phyloP scores from a whole-genome alignment of 2,888 invertebrate species.

The Girardia tigrina region DNA sequence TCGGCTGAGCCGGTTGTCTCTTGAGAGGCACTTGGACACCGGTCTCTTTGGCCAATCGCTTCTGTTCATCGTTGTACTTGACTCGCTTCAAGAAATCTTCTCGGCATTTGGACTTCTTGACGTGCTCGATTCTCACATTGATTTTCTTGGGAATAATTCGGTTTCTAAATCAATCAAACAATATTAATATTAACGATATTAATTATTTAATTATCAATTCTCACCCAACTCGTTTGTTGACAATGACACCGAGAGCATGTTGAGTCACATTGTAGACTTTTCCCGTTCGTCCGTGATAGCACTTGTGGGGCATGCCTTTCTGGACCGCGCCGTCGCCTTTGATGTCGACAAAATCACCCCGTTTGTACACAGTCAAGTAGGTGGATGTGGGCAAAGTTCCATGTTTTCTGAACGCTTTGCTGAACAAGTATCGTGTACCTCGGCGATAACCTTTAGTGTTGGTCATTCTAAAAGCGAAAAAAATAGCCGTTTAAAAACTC shows the following conservation, averaged over 20 bases:
- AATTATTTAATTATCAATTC: conserved; percentile 37
- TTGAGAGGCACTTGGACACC: conserved; percentile 54
- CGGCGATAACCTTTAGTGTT: conserved; percentile 98
- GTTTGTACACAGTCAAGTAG: conserved; percentile 93
- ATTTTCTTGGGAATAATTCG: conserved; percentile 76
- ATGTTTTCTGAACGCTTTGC: conserved; percentile 80
- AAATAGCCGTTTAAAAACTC: too few relatives aligned
- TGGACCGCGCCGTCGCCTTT: conserved; percentile 98
- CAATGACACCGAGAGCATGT: conserved; percentile 90
- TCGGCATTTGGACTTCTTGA: conserved; percentile 90
- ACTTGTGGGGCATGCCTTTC: conserved; percentile 98
- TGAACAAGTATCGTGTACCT: conserved; percentile 94
- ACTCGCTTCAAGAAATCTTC: conserved; percentile 86
- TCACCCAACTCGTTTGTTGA: conserved; percentile 82
- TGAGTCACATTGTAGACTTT: conserved; percentile 92
- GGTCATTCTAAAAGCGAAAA: conserved; percentile 91
- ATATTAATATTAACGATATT: conserved; percentile 27
- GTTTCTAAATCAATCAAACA: conserved; percentile 55
- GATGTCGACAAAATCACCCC: conserved; percentile 94
- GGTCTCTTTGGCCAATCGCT: conserved; percentile 70
- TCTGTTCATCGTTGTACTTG: conserved; percentile 72
- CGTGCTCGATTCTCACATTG: conserved; percentile 89
- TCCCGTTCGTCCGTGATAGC: conserved; percentile 95
- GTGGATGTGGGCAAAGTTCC: conserved; percentile 88
- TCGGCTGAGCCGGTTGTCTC: conserved; percentile 66